Percentiles rank a stretch among this genome's conserved stretches.
phyloP scores from a whole-genome alignment of 2,113 vertebrate species.

The Cheilinus undulatus region DNA sequence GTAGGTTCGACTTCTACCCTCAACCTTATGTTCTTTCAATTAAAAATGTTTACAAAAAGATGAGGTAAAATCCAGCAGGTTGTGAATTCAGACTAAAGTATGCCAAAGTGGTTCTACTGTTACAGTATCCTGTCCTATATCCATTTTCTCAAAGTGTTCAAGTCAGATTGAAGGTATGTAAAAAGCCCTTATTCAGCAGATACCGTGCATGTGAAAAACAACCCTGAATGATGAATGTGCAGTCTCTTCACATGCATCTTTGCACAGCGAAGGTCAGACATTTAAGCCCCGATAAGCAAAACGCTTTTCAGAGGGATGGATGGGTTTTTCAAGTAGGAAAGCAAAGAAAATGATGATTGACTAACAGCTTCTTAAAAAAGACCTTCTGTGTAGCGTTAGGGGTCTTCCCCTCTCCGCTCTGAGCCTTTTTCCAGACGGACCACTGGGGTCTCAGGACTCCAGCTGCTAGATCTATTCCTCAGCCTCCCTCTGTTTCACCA shows the following conservation, averaged over 20 bases:
- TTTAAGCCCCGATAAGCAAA: neutral
- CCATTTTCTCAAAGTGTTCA: neutral
- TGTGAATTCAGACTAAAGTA: too few relatives aligned
- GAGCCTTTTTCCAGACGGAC: slow-evolving; percentile 72
- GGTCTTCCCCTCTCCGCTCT: slow-evolving; percentile 32
- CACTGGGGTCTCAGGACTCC: slow-evolving; percentile 47
- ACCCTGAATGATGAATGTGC: neutral
- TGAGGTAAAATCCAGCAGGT: too few relatives aligned
- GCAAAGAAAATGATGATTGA: slow-evolving; percentile 10
- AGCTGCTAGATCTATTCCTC: slow-evolving; percentile 72
- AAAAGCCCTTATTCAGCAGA: neutral
- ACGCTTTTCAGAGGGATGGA: neutral
- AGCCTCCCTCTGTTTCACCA: slow-evolving; percentile 25
- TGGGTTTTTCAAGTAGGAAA: neutral
- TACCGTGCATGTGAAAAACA: slow-evolving; percentile 15
- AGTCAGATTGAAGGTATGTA: neutral
- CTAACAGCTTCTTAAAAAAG: slow-evolving; percentile 7
- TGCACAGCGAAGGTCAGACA: slow-evolving; percentile 12
- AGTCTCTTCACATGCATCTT: neutral
- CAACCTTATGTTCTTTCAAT: too few relatives aligned
- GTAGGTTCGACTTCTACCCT: too few relatives aligned
- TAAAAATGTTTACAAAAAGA: too few relatives aligned
- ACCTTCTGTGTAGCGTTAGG: slow-evolving; percentile 14
- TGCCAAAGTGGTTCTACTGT: neutral
- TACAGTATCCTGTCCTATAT: neutral